Evolutionary conservation across 2,113 vertebrate species (phyloP).

Genomic region (Rhinoptilus africanus): DNA sequence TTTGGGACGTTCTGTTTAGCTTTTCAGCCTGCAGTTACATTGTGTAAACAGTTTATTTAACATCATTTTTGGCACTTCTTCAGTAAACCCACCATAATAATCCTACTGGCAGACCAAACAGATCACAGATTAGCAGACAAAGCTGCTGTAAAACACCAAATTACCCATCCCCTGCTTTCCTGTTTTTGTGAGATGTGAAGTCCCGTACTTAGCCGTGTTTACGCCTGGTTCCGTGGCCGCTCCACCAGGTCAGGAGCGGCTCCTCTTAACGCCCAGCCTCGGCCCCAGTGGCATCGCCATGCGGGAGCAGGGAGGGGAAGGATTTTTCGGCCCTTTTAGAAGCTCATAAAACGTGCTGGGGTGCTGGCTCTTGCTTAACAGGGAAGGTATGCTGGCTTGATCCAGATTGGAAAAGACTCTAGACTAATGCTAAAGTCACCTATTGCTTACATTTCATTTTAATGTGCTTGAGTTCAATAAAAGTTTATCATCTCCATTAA

Average conservation of each 20-base stretch:
- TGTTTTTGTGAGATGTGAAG: constrained; percentile 59
- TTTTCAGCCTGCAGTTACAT: constrained; percentile 79
- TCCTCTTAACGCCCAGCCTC: not conserved
- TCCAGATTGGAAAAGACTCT: constrained; percentile 72
- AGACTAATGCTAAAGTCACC: constrained; percentile 74
- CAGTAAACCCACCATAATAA: constrained; percentile 82
- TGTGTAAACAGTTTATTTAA: constrained; percentile 84
- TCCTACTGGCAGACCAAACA: constrained; percentile 84
- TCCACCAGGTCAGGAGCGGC: constrained; percentile 26
- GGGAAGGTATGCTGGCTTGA: constrained; percentile 68
- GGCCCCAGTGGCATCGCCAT: not conserved
- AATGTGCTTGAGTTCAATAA: constrained; percentile 80
- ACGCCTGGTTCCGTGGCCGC: constrained; percentile 29
- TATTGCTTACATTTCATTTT: constrained; percentile 84
- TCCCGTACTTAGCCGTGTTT: constrained; percentile 60
- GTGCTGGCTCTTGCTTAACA: constrained; percentile 70
- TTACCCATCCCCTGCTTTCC: constrained; percentile 71
- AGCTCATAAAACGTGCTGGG: constrained; percentile 68
- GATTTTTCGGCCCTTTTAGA: constrained; percentile 51
- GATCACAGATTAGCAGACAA: constrained; percentile 76
- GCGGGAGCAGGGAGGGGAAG: not conserved
- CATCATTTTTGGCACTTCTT: constrained; percentile 79
- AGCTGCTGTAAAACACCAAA: constrained; percentile 67
- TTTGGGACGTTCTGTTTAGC: constrained; percentile 73
- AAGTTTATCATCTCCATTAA: constrained; percentile 83